These are phyloP conservation scores for Urechis unicinctus DNA, from an alignment of 2,888 invertebrate species.

Conservation along the genomic window DNA sequence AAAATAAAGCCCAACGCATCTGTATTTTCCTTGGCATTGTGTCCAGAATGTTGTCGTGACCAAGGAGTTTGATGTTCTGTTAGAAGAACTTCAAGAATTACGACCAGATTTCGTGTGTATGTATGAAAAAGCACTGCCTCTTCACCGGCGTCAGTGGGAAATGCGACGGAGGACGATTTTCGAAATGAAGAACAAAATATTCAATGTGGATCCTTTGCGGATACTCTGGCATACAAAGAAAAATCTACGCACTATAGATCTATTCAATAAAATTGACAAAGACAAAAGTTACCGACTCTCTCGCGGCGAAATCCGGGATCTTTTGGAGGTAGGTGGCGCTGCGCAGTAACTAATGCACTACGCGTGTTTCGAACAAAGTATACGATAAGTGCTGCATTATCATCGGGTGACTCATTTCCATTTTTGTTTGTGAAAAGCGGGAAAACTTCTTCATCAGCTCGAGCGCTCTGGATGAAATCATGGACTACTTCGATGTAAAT, in stretches of 20 bases:
- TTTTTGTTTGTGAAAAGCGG: no score
- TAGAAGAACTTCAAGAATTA: slow-evolving; percentile 27
- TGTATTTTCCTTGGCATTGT: no score
- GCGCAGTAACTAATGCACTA: no score
- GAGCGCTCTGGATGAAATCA: no score
- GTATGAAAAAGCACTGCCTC: slow-evolving; percentile 27
- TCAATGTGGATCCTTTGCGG: slow-evolving; percentile 38
- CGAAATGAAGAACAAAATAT: slow-evolving; percentile 22
- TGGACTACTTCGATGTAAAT: no score
- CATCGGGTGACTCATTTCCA: no score
- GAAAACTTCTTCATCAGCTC: no score
- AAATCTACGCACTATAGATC: slow-evolving; percentile 22
- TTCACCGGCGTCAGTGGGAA: slow-evolving; percentile 11
- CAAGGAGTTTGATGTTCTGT: slow-evolving; percentile 31
- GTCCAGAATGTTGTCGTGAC: slow-evolving; percentile 39
- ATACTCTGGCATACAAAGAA: slow-evolving; percentile 38
- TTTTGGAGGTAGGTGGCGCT: slow-evolving; percentile 32
- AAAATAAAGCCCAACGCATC: no score
- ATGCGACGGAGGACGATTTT: slow-evolving; percentile 1
- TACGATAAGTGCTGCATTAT: no score
- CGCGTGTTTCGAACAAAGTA: no score
- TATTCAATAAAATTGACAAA: slow-evolving; percentile 19
- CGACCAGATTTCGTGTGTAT: slow-evolving; percentile 27
- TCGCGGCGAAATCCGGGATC: slow-evolving; percentile 29
- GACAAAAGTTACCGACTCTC: slow-evolving; percentile 11